Evolutionary conservation across 2,888 invertebrate species (phyloP).

Genomic region (Vanessa cardui): DNA sequence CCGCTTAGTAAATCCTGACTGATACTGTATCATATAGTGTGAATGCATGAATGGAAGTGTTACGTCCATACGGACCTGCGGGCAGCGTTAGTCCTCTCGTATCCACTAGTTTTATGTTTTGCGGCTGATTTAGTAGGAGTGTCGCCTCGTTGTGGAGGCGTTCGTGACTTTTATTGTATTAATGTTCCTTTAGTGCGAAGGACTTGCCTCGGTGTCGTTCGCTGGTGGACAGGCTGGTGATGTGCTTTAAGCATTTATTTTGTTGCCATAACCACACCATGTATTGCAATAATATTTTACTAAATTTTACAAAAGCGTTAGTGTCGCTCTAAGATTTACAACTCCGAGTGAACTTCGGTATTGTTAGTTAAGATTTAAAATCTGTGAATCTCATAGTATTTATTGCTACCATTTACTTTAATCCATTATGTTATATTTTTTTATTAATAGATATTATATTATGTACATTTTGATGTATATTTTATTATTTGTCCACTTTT

Average conservation of each 20-base stretch:
- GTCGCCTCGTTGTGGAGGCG: slow-evolving; percentile 69
- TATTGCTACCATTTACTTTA: slow-evolving; percentile 81
- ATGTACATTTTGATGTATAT: slow-evolving; percentile 83
- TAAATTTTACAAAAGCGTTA: slow-evolving; percentile 78
- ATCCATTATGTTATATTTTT: slow-evolving; percentile 79
- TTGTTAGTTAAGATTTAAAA: slow-evolving; percentile 82
- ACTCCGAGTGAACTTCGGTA: slow-evolving; percentile 76
- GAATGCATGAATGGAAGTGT: slow-evolving; percentile 75
- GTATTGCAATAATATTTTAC: slow-evolving; percentile 83
- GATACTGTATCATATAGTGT: slow-evolving; percentile 82
- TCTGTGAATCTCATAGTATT: slow-evolving; percentile 84
- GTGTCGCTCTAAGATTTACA: slow-evolving; percentile 76
- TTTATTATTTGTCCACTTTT: slow-evolving; percentile 78
- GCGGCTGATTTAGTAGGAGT: slow-evolving; percentile 63
- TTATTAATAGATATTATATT: slow-evolving; percentile 80
- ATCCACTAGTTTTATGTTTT: slow-evolving; percentile 81
- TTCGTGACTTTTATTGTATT: slow-evolving; percentile 69
- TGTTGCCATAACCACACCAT: slow-evolving; percentile 83
- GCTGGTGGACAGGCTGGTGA: slow-evolving; percentile 79
- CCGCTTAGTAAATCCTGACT: slow-evolving; percentile 74
- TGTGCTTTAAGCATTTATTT: slow-evolving; percentile 84
- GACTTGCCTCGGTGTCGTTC: slow-evolving; percentile 75
- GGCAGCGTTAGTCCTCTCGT: slow-evolving; percentile 74
- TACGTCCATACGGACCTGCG: slow-evolving; percentile 74
- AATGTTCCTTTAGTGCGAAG: slow-evolving; percentile 81